Base-by-base conservation (phyloP, 2,888 invertebrate species). In the Eurytoma adleriae region DNA sequence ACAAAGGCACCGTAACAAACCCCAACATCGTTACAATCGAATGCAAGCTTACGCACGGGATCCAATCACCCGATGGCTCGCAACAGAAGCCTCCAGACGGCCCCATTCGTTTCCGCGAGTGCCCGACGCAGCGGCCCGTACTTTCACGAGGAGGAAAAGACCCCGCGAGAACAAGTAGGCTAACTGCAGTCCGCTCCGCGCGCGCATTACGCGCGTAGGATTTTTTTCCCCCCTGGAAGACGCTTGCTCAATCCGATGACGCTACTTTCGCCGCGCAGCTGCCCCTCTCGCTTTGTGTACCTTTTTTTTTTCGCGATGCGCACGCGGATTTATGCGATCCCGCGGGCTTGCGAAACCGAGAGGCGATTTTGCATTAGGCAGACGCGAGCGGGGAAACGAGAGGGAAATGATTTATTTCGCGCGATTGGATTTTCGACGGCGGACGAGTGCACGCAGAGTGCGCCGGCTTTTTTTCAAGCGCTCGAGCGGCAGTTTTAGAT, bases 321-420 rank as follows among this genome's bases (percentile, higher is more conserved):
- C n/a, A 7, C 27, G 12, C 18, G 5, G 52, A 67, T 52, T 12
- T 5, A 14, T 20, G 13, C 64, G 40, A 18, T 66, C 48, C n/a
- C 30, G 62, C 40, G 27, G 30, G 62, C 54, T 73, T 73, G 72
- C 62, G 64, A 73, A 73, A 73, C 64, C 52, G 62, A 64, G 72
- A 73, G 64, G 64, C 64, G 64, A 73, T 54, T 64, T 62, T 20
- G 27, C 64, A 40, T 64, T 18, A 64, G 40, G 48, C 30, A 18
- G 16, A 40, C 20, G n/a, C 1, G 48, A 0, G n/a, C 1, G 48
- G 3, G 59, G 14, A 61, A 50, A 66, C 48, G 48, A 66, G 48
- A 50, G 48, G 66, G n/a, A 13, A 66, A 69, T 57, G 57, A 40
- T 69, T 56, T 56, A 56, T 69, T 30, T 54, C 27, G 69, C 30